phyloP scores from a whole-genome alignment of 2,113 vertebrate genomes.

The Amphiprion percula region DNA sequence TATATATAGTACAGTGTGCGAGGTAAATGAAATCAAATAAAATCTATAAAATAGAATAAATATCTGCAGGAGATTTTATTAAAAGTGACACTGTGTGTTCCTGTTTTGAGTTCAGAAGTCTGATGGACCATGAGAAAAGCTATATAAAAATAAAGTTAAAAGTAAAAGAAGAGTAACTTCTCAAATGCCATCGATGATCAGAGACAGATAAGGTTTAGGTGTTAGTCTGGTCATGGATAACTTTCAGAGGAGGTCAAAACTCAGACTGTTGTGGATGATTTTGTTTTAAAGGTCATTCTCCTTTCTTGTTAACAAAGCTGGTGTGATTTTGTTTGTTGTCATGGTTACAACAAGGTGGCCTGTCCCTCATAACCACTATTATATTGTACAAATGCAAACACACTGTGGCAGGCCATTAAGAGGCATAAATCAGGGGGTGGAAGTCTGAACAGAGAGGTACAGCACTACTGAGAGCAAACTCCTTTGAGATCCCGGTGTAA shows the following conservation, averaged over 20 bases:
- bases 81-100: no score
- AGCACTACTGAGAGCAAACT: background rate
- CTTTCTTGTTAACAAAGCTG: background rate
- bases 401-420: constrained; percentile 12
- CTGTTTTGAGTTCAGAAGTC: no score
- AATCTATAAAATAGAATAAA: no score
- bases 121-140: no score
- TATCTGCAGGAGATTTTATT: no score
- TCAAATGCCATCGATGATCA: background rate
- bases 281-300: no score
- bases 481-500: constrained; percentile 1
- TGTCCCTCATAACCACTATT: constrained; percentile 3
- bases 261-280: background rate
- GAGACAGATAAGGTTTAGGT: background rate
- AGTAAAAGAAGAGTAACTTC: no score
- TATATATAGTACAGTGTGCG: no score
- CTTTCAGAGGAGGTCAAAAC: background rate
- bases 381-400: constrained; percentile 33
- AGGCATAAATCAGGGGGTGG: constrained; percentile 12
- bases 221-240: background rate
- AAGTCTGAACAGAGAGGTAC: constrained; percentile 11
- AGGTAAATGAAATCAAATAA: no score
- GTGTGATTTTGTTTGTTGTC: constrained; percentile 25
- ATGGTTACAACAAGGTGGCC: constrained; percentile 13
- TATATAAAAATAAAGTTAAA: no score